phyloP scores from a whole-genome alignment of 1,140 invertebrate species.

The Gonioctena quinquepunctata region DNA sequence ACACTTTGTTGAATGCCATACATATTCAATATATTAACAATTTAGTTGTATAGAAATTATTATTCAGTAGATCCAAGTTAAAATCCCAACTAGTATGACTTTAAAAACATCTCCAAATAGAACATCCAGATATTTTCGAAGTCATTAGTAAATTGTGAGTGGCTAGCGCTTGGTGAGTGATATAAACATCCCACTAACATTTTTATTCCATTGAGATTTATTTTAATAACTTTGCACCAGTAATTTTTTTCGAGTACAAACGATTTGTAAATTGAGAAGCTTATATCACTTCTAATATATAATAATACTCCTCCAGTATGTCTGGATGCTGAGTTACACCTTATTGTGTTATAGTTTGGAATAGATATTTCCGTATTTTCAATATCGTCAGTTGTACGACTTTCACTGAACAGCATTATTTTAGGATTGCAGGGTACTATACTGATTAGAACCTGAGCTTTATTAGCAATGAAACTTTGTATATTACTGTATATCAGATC shows the following conservation, averaged over 20 bases:
- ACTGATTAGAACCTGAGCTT: background rate
- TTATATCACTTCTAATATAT: background rate
- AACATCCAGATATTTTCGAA: background rate
- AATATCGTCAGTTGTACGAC: background rate
- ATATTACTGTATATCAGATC: background rate
- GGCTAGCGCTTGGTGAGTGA: background rate
- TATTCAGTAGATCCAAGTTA: no score
- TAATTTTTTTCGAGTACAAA: background rate
- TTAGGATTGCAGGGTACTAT: background rate
- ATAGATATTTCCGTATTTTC: background rate
- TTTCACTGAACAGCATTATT: background rate
- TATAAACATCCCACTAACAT: background rate
- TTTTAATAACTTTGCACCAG: background rate
- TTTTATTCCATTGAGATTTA: background rate
- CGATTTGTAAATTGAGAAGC: background rate
- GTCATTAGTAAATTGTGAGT: background rate
- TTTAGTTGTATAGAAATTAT: no score
- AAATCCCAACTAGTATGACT: no score
- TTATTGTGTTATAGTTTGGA: background rate
- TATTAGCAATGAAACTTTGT: background rate
- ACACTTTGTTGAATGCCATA: no score
- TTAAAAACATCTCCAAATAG: no score
- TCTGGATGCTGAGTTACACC: background rate
- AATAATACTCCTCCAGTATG: slow-evolving; percentile 3
- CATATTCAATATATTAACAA: no score